Conservation (phyloP, 2,113 vertebrate genomes). For the Herpailurus yagouaroundi region DNA sequence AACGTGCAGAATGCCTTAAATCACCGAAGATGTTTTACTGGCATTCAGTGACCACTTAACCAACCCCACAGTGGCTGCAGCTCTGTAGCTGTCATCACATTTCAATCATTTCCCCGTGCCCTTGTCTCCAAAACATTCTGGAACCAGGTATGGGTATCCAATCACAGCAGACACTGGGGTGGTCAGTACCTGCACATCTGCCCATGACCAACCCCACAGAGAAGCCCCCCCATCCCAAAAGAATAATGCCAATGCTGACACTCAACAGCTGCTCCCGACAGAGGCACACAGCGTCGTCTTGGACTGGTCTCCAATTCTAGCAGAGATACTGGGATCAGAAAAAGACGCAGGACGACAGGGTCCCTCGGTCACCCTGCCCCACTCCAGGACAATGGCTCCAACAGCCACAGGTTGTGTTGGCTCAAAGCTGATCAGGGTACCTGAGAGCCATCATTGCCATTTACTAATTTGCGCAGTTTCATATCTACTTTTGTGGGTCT, state of each 20-base stretch:
- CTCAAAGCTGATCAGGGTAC: not conserved
- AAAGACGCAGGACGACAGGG: not conserved
- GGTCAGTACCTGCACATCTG: not conserved
- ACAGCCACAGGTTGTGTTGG: not conserved
- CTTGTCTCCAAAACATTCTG: not conserved
- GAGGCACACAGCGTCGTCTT: not conserved
- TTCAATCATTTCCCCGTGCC: not conserved
- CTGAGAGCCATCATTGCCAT: not conserved
- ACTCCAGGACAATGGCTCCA: not conserved
- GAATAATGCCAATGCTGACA: not conserved
- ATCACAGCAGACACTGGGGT: not conserved
- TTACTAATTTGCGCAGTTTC: not conserved
- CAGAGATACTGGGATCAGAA: not conserved
- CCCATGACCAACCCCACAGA: not conserved
- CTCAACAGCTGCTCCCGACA: not conserved
- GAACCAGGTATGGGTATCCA: not conserved
- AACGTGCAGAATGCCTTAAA: not conserved
- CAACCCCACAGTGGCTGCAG: too few species aligned
- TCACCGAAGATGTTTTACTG: not conserved
- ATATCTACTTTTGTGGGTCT: not conserved
- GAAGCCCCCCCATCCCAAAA: not conserved
- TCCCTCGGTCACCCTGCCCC: not conserved
- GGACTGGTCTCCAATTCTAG: not conserved
- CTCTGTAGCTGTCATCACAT: not conserved
- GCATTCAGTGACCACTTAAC: not conserved